These are phyloP conservation scores for Seriola rivoliana DNA, from an alignment of 2,113 vertebrate genomes.

Conservation along the genomic window DNA sequence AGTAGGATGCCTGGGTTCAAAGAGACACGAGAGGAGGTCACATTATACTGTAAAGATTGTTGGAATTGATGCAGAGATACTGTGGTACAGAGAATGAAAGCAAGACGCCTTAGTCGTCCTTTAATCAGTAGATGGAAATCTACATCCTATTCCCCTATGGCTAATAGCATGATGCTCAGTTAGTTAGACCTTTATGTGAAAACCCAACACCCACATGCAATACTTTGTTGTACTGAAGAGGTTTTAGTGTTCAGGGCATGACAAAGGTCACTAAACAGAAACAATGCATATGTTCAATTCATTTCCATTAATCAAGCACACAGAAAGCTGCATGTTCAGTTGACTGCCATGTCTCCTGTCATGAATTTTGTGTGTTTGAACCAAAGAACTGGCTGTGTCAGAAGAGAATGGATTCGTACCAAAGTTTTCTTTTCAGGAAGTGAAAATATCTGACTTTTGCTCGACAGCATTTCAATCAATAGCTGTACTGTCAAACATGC, in stretches of 20 bases:
- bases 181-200: neutral
- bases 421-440: neutral
- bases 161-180: constrained; percentile 24
- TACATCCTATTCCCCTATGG: constrained; percentile 6
- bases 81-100: constrained; percentile 13
- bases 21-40: constrained; percentile 7
- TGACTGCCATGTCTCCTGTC: neutral
- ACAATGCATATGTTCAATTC: neutral
- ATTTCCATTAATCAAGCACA: neutral
- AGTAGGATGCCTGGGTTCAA: constrained; percentile 12
- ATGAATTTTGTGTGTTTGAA: neutral
- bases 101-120: neutral
- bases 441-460: no score
- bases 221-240: neutral
- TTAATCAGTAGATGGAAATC: constrained; percentile 26
- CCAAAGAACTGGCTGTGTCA: neutral
- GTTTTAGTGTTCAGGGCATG: neutral
- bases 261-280: neutral
- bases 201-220: constrained; percentile 7
- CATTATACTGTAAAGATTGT: constrained; percentile 32
- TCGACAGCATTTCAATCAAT: no score
- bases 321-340: neutral
- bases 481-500: neutral
- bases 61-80: constrained; percentile 20
- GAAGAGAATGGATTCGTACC: neutral